Evolutionary conservation across 2,113 vertebrate genomes (phyloP).

Genomic region (Brachypodius melanocephalos): DNA sequence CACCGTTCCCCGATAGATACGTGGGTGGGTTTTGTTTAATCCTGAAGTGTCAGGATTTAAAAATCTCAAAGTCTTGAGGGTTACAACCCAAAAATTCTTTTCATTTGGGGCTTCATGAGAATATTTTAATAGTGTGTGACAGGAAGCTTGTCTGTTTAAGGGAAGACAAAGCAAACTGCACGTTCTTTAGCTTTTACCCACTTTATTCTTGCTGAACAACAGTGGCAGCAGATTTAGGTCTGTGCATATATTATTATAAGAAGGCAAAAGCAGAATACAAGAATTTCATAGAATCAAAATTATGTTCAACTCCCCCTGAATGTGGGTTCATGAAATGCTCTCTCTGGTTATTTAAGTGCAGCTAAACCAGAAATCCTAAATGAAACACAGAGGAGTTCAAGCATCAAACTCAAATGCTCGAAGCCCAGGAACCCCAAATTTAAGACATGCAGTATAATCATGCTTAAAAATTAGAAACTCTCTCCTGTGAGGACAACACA

Average conservation of each 20-base stretch:
- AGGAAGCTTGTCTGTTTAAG: not conserved
- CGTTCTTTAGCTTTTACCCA: not conserved
- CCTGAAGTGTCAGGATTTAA: conserved; percentile 18
- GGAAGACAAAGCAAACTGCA: not conserved
- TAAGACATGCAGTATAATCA: not conserved
- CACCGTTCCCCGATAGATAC: not conserved
- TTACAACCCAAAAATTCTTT: conserved; percentile 39
- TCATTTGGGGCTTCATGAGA: conserved; percentile 1
- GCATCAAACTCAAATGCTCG: not conserved
- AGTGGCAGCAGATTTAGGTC: not conserved
- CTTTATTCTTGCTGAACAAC: not conserved
- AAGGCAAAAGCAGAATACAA: conserved; percentile 14
- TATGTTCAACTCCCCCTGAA: not conserved
- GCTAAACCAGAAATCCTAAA: not conserved
- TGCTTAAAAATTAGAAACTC: not conserved
- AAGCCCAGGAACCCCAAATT: not conserved
- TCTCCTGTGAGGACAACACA: not conserved
- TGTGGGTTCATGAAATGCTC: not conserved
- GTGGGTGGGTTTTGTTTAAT: not conserved
- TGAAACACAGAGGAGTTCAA: not conserved
- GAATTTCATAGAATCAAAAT: not conserved
- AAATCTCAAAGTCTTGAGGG: conserved; percentile 40
- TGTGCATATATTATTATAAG: not conserved
- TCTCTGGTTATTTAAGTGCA: not conserved
- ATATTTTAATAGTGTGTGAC: not conserved